Evolutionary conservation across 2,888 invertebrate species (phyloP), one percentile per base, ranked within the genome.

Genomic region (Drosophila robusta): DNA sequence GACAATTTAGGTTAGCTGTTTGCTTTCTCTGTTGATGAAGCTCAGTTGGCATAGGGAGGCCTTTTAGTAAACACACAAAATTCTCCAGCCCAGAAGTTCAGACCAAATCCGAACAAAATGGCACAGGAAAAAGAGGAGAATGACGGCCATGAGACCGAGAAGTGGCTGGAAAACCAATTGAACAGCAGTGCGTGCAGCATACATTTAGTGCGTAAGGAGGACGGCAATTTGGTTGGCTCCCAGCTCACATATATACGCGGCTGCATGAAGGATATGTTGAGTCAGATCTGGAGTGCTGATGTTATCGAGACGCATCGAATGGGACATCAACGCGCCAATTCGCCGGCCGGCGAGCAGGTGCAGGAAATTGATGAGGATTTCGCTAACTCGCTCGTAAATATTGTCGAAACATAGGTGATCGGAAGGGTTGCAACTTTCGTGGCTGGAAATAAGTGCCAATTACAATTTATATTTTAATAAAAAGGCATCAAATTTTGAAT

Each of bases 271-370:
- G 54, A 64, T 16, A 22, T 51, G 12, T 26, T 60, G 11, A 29
- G 62, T 5, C 34, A 64, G 18, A 60, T 71, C 8, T 52, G 64
- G 44, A 61, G 56, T 45, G 22, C 39, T 12, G 64, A 69, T 11
- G 11, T 51, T 18, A 45, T 56, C 2, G 64, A 64, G 36, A 49
- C 38, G 9, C 47, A 52, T 14, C 44, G 71, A 11, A 62, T 50
- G 22, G 67, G 56, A 14, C 61, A 61, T 9, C 56, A 67, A 11
- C 63, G 47, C 12, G 38, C 26, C 14, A 64, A 68, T 54, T 58
- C 68, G 9, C 57, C 68, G 24, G 64, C 39, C 8, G 44, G 18
- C 38, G 70, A 70, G 32, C 50, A 32, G 32, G 45, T 26, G 18
- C 55, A 55, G 14, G 55, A 63, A 14, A 22, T 41, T 11, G 50